Evolutionary conservation across 2,888 invertebrate genomes (phyloP).

Genomic region (Busseola fusca): DNA sequence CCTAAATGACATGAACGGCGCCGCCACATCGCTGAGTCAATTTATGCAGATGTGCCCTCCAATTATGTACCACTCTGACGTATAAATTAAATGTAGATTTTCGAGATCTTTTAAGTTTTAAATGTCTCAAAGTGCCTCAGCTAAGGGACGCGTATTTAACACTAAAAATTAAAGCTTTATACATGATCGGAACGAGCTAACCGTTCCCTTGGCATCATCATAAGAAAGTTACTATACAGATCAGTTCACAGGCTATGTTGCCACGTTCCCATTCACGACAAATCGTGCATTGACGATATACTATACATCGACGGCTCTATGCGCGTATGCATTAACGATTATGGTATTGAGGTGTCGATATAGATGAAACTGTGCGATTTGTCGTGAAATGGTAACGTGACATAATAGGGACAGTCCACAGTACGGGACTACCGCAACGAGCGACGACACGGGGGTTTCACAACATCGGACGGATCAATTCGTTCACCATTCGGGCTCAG

Average conservation of each 20-base stretch:
- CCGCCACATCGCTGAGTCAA: constrained; percentile 41
- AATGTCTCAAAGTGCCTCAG: constrained; percentile 35
- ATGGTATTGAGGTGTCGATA: constrained; percentile 30
- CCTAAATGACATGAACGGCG: constrained; percentile 53
- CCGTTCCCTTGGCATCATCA: constrained; percentile 62
- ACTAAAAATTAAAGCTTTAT: constrained; percentile 67
- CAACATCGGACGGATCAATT: constrained; percentile 86
- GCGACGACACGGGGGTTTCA: constrained; percentile 77
- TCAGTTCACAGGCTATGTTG: constrained; percentile 70
- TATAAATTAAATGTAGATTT: constrained; percentile 29
- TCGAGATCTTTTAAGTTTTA: constrained; percentile 29
- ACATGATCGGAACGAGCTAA: constrained; percentile 48
- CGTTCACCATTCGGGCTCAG: constrained; percentile 75
- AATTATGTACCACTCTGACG: constrained; percentile 33
- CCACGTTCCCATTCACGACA: constrained; percentile 35
- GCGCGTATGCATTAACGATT: constrained; percentile 6
- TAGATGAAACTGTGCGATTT: constrained; percentile 35
- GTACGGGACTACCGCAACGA: constrained; percentile 71
- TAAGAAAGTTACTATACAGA: constrained; percentile 67
- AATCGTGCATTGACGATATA: constrained; percentile 30
- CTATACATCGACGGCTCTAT: constrained; percentile 29
- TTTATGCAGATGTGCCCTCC: constrained; percentile 44
- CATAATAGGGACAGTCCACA: constrained; percentile 51
- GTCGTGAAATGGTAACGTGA: constrained; percentile 41
- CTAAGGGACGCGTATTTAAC: constrained; percentile 47